Evolutionary conservation across 2,888 invertebrate genomes (phyloP), one percentile per base, ranked within the genome.

Genomic region (Tryphoninae sp.): DNA sequence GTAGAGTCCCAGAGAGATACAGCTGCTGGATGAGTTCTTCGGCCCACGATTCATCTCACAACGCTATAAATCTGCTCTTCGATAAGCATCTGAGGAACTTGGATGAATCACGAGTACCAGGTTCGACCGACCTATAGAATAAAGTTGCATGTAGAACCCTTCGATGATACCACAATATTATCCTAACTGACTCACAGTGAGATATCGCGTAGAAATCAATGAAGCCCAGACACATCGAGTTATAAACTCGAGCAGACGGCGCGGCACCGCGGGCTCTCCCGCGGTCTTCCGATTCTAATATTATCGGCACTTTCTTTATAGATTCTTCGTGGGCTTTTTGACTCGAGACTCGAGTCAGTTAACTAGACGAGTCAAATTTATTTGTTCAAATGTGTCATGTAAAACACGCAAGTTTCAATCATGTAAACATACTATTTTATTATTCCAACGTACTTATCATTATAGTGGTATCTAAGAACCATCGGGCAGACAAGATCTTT

Each of bases 221-320:
- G 65, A 72, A 65, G 72, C 58, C 58, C 78, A 49, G 59, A 62
- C 76, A 71, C 69, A 64, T 64, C 33, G 26, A 53, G 53, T 71
- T 59, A 42, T 11, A 64, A 8, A 51, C 33, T 62, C 62, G 62
- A 40, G 22, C 51, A 80, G 76, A 81, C 80, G 16, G 51, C 67
- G 9, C 49, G 77, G 77, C 73, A 72, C 77, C 73, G 42, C n/a
- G 33, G 69, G 19, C 67, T 72, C 76, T 72, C 71, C 76, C 76
- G 65, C 76, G 55, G 73, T 69, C 73, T 81, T 78, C 69, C 69
- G 64, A 40, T 73, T 78, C 73, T 81, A 59, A 77, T 68, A 68
- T 77, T 68, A 74, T 61, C 53, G 26, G 45, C 16, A 51, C 42
- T 62, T 45, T 67, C 42, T 49, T 49, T 51, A 58, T 22, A 16